Percentiles rank a stretch among this genome's conserved stretches.
These are phyloP conservation scores for Malachius bipustulatus DNA, from an alignment of 2,888 invertebrate species.

Conservation along the genomic window DNA sequence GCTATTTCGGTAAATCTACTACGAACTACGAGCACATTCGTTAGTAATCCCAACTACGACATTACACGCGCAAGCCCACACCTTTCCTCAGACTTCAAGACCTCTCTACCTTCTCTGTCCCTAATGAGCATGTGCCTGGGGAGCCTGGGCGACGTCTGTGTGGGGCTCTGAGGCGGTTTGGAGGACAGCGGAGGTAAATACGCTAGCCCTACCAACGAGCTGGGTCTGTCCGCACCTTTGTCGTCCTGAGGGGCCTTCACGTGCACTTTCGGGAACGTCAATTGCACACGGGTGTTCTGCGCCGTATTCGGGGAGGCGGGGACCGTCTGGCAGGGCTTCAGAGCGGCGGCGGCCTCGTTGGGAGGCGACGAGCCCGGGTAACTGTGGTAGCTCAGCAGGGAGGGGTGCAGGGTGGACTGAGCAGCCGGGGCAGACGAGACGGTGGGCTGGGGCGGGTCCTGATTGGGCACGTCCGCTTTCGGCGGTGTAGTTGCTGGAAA, in stretches of 20 bases:
- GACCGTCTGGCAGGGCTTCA: conserved; percentile 34
- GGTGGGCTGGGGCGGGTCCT: conserved; percentile 2
- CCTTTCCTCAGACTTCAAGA: conserved; percentile 14
- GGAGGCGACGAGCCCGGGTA: conserved; percentile 39
- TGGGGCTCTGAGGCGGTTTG: conserved; percentile 55
- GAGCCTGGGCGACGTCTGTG: conserved; percentile 44
- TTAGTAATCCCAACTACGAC: too few species aligned
- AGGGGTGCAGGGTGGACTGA: conserved; percentile 31
- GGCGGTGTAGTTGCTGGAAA: conserved; percentile 62
- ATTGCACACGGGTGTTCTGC: not conserved
- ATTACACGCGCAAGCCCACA: conserved; percentile 11
- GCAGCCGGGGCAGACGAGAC: not conserved
- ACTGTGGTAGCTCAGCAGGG: conserved; percentile 39
- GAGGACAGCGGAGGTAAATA: conserved; percentile 32
- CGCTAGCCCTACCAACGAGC: conserved; percentile 24
- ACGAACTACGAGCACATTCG: too few species aligned
- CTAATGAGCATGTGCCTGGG: conserved; percentile 26
- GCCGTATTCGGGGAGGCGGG: conserved; percentile 38
- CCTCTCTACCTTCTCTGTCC: conserved; percentile 20
- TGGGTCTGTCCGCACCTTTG: conserved; percentile 20
- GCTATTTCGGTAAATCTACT: too few species aligned
- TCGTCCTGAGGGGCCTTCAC: conserved; percentile 13
- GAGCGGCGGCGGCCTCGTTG: conserved; percentile 26
- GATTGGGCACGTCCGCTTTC: conserved; percentile 32
- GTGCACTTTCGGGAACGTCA: conserved; percentile 12